Conservation (phyloP, 2,797 vertebrate genomes). For the Erithacus rubecula region DNA sequence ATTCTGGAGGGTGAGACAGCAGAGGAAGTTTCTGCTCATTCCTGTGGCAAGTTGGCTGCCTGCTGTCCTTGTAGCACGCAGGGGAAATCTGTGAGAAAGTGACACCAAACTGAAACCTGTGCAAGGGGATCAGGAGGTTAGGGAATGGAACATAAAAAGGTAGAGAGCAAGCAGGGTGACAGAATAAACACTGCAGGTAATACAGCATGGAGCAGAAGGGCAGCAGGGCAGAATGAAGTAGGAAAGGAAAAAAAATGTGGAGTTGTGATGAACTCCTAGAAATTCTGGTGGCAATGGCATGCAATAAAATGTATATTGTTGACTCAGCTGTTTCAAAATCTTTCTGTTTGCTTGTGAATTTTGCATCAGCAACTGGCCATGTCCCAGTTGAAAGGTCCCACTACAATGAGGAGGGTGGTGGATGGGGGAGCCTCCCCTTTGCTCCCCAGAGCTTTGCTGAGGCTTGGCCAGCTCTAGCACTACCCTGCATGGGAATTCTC, state of each 20-base stretch:
- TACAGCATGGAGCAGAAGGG: background rate
- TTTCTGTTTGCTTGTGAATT: background rate
- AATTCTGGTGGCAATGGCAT: background rate
- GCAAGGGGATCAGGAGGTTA: background rate
- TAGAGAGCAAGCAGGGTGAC: background rate
- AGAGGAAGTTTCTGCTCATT: background rate
- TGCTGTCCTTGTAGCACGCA: background rate
- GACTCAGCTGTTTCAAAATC: background rate
- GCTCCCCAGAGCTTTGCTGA: background rate
- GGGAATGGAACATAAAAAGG: background rate
- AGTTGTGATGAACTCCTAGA: background rate
- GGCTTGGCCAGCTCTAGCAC: background rate
- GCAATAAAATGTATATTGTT: background rate
- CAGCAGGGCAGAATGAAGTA: background rate
- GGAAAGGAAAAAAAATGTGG: background rate
- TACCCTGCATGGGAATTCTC: background rate
- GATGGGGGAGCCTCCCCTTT: background rate
- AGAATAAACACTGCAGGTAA: background rate
- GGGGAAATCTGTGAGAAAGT: background rate
- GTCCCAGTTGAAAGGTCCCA: background rate
- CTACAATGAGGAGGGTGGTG: background rate
- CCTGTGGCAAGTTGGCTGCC: background rate
- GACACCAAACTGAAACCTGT: rapidly evolving
- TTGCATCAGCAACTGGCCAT: background rate
- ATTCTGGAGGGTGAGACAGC: background rate